phyloP scores from a whole-genome alignment of 2,113 vertebrate genomes.

The Corythornis cristatus region DNA sequence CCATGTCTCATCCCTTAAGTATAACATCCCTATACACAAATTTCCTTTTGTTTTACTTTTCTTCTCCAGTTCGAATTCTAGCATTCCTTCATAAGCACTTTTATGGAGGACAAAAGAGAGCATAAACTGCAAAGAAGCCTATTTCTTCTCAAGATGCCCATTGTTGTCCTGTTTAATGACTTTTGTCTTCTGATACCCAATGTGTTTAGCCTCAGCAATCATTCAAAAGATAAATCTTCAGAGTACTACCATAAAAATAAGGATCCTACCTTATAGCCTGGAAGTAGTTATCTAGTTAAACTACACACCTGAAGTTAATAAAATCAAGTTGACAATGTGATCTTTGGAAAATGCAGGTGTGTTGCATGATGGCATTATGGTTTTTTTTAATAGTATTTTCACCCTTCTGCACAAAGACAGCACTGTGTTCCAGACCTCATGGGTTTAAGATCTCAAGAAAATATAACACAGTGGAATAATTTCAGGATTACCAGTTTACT shows the following conservation, averaged over 20 bases:
- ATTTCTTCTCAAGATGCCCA: background rate
- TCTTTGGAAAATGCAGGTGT: background rate
- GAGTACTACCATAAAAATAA: background rate
- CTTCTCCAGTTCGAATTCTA: background rate
- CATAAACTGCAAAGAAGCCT: background rate
- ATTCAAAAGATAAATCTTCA: background rate
- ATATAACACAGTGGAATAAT: background rate
- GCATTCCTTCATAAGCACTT: background rate
- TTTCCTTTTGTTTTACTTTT: background rate
- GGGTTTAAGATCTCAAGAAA: background rate
- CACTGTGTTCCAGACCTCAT: background rate
- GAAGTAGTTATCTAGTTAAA: background rate
- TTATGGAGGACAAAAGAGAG: background rate
- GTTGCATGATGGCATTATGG: background rate
- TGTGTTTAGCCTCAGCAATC: background rate
- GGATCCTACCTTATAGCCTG: background rate
- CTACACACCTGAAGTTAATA: background rate
- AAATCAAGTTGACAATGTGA: background rate
- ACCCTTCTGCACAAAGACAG: background rate
- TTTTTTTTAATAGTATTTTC: background rate
- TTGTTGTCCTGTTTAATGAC: background rate
- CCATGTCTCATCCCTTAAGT: background rate
- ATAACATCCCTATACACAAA: background rate
- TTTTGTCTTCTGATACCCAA: background rate
- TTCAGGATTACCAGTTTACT: background rate